Percentiles rank a stretch among this genome's conserved stretches.
phyloP scores from a whole-genome alignment of 2,888 invertebrate genomes.

The Brachyptera risi region DNA sequence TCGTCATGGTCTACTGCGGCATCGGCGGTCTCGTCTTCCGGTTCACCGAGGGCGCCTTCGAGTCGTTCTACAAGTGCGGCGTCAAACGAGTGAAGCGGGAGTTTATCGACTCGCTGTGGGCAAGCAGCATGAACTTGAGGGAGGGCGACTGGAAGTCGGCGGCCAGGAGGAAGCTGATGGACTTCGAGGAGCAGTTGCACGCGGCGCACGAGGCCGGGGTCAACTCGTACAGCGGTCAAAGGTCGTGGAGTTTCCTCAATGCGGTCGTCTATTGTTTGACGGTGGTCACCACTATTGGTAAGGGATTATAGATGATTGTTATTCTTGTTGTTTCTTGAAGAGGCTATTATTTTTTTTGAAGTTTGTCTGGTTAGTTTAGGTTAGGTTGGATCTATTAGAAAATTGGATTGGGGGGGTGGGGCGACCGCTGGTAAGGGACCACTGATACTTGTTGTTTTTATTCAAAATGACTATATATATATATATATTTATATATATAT shows the following conservation, averaged over 20 bases:
- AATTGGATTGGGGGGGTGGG: no score
- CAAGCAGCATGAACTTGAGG: constrained; percentile 71
- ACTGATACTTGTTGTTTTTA: no score
- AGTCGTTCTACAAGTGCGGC: constrained; percentile 82
- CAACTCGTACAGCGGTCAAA: constrained; percentile 76
- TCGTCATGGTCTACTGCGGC: constrained; percentile 69
- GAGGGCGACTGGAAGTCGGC: constrained; percentile 89
- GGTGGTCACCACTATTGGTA: constrained; percentile 86
- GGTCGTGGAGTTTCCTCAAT: constrained; percentile 85
- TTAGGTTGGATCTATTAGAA: no score
- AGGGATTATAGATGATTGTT: no score
- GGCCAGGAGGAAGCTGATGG: constrained; percentile 72
- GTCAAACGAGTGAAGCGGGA: constrained; percentile 82
- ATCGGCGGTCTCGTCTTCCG: constrained; percentile 77
- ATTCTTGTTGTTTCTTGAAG: no score
- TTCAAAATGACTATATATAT: no score
- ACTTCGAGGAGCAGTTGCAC: constrained; percentile 83
- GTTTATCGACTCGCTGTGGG: constrained; percentile 80
- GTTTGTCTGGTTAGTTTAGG: no score
- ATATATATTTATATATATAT: no score
- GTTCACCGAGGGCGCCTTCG: constrained; percentile 78
- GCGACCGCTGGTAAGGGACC: no score
- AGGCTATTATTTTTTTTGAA: no score
- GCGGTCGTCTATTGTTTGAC: constrained; percentile 82
- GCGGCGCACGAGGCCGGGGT: constrained; percentile 80